These are phyloP conservation scores for Oreochromis niloticus DNA, from an alignment of 2,113 vertebrate species.

Conservation along the genomic window DNA sequence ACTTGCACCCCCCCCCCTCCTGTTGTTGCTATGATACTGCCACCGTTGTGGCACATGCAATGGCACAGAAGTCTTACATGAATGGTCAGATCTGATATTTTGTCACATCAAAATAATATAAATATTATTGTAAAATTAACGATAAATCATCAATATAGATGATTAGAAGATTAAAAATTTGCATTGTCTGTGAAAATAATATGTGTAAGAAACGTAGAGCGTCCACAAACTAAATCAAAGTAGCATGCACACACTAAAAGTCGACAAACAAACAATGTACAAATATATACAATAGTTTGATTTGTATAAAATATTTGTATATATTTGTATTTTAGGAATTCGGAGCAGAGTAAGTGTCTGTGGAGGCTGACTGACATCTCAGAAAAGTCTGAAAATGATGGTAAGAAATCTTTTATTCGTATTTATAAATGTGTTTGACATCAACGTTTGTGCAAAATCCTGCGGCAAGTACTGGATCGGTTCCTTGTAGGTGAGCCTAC, in stretches of 20 bases:
- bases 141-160: not conserved
- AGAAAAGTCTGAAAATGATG: constrained; percentile 95
- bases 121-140: not conserved
- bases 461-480: not conserved
- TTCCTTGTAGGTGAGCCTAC: not conserved
- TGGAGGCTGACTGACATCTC: constrained; percentile 95
- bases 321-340: constrained; percentile 75
- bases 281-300: not conserved
- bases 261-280: not conserved
- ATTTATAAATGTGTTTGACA: not conserved
- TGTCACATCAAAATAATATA: not conserved
- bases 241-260: not conserved
- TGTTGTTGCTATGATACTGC: not conserved
- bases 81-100: not conserved
- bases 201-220: not conserved
- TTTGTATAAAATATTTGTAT: not conserved
- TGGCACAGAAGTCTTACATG: not conserved
- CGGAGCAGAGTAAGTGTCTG: constrained; percentile 91
- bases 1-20: not conserved
- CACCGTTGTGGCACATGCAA: not conserved
- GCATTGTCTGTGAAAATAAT: not conserved
- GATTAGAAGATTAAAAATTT: not conserved
- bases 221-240: not conserved
- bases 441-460: not conserved
- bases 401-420: constrained; percentile 53